Evolutionary conservation across 2,888 invertebrate genomes (phyloP).

Genomic region (Mesorhabditis sp.): DNA sequence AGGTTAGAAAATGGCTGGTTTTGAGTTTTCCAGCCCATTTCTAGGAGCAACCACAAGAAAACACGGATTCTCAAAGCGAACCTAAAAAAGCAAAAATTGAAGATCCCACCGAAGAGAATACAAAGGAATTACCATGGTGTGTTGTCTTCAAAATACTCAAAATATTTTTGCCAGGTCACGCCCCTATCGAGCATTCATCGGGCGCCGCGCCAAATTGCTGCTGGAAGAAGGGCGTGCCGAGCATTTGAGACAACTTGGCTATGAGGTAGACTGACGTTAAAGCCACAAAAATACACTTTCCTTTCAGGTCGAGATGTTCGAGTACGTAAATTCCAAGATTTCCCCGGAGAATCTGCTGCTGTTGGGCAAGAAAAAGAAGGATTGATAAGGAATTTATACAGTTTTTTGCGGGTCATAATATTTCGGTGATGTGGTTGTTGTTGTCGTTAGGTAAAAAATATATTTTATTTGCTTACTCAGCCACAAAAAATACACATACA

Average conservation of each 20-base stretch:
- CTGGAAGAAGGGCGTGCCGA: conserved; percentile 42
- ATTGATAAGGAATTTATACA: not conserved
- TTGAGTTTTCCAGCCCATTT: no score
- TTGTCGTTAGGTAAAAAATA: no score
- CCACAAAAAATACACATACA: no score
- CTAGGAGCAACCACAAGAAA: not conserved
- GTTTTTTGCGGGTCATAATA: conserved; percentile 3
- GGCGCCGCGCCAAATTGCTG: conserved; percentile 40
- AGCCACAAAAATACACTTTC: not conserved
- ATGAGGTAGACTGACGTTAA: conserved; percentile 20
- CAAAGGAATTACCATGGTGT: not conserved
- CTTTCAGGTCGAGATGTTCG: conserved; percentile 20
- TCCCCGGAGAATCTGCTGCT: conserved; percentile 52
- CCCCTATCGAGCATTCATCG: conserved; percentile 23
- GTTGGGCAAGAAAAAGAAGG: conserved; percentile 21
- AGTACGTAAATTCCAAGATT: conserved; percentile 34
- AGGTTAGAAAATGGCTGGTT: not conserved
- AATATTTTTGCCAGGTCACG: not conserved
- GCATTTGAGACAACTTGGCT: conserved; percentile 35
- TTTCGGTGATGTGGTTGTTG: no score
- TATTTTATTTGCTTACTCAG: no score
- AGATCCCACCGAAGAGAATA: not conserved
- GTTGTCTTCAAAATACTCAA: not conserved
- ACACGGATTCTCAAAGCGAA: not conserved
- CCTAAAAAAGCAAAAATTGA: not conserved